phyloP scores from a whole-genome alignment of 2,888 invertebrate species.

The Polydrusus cervinus region DNA sequence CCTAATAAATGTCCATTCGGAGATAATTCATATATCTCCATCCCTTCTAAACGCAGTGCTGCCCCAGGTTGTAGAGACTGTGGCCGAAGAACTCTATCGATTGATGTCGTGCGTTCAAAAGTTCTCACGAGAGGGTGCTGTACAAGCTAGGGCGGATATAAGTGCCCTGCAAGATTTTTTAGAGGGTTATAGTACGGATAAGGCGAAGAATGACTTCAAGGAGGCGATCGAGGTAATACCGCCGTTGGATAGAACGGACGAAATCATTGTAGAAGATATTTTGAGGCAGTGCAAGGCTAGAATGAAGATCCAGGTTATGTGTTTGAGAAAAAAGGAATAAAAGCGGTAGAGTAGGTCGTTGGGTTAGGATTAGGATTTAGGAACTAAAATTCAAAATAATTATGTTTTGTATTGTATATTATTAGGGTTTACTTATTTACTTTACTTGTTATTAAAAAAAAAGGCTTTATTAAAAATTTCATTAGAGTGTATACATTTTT shows the following conservation, averaged over 20 bases:
- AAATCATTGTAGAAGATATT: slow-evolving; percentile 75
- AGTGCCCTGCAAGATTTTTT: slow-evolving; percentile 80
- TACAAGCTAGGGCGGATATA: slow-evolving; percentile 88
- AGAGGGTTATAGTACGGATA: slow-evolving; percentile 71
- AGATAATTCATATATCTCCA: slow-evolving; percentile 86
- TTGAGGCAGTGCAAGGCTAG: slow-evolving; percentile 77
- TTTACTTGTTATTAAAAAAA: background rate
- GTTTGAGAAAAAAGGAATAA: slow-evolving; percentile 69
- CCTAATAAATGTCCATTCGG: slow-evolving; percentile 84
- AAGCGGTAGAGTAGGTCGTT: no score
- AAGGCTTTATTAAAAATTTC: background rate
- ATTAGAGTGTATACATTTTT: background rate
- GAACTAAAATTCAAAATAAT: background rate
- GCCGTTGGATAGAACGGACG: slow-evolving; percentile 75
- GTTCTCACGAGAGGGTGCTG: slow-evolving; percentile 80
- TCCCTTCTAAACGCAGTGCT: slow-evolving; percentile 83
- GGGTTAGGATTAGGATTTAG: no score
- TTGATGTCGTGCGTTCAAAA: slow-evolving; percentile 86
- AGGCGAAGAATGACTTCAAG: slow-evolving; percentile 77
- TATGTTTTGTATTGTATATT: no score
- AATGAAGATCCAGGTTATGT: slow-evolving; percentile 81
- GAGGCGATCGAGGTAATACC: slow-evolving; percentile 89
- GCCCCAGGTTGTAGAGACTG: slow-evolving; percentile 89
- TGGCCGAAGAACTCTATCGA: slow-evolving; percentile 93
- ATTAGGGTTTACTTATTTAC: no score